Evolutionary conservation across 2,113 vertebrate genomes (phyloP), one percentile per base, ranked within the genome.

Genomic region (Orthonyx spaldingii): DNA sequence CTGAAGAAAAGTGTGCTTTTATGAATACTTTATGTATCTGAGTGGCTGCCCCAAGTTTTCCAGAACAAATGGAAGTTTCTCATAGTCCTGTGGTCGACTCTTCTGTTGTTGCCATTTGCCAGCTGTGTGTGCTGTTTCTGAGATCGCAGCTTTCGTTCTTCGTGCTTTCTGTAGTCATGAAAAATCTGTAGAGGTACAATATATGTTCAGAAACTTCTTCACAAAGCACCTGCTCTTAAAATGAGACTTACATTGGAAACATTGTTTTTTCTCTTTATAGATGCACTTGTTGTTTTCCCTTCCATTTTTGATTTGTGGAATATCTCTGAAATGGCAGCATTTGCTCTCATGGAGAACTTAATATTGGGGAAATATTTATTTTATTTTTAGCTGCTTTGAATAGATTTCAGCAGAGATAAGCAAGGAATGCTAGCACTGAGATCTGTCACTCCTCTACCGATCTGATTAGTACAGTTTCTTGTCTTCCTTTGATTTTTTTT

Each of bases 341-440:
- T 91, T 94, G 18, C 13, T 75, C 4, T 84, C 16, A 8, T 7
- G 13, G 53, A 35, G 26, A 85, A 39, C 32, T 91, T 84, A 61
- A 16, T 93, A 65, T 60, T 78, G 11, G 15, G 27, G 30, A 89
- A 91, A n/a, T 87, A 61, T 16, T 55, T 52, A 8, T 49, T 26
- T 69, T 74, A 23, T 21, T 95, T 95, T 91, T 76, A 72, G 7
- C 32, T 83, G 16, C 50, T 87, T 68, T 44, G 49, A 87, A 56
- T 83, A 50, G 15, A 46, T 4, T 85, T 65, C 50, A 87, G 37
- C 22, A 72, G 70, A 57, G 30, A 56, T 26, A 57, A 89, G 47
- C 13, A 84, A 84, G 41, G 44, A 68, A 18, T 22, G 27, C 24
- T 83, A 12, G 39, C 32, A 10, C 30, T 64, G 47, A 83, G 46